Evolutionary conservation across 2,113 vertebrate species (phyloP).

Genomic region (Hippoglossus stenolepis): DNA sequence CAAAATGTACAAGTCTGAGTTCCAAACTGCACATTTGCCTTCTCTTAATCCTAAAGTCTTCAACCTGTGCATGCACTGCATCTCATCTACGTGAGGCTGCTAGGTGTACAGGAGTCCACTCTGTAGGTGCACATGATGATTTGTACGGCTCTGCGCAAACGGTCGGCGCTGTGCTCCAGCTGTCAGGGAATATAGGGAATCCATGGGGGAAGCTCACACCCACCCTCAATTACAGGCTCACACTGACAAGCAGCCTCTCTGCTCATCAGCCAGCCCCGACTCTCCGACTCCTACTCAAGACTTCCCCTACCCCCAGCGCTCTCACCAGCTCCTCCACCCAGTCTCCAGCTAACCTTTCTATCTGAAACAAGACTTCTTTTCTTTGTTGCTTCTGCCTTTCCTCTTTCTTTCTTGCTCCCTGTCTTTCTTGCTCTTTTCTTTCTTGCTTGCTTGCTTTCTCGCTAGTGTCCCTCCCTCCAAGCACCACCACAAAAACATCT

Average conservation of each 20-base stretch:
- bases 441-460: too few relatives aligned
- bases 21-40: not conserved
- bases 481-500: too few relatives aligned
- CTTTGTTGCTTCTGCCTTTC: not conserved
- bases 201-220: constrained; percentile 54
- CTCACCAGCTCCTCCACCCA: not conserved
- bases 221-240: constrained; percentile 70
- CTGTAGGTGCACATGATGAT: constrained; percentile 42
- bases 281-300: constrained; percentile 28
- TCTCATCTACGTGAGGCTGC: constrained; percentile 19
- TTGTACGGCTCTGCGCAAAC: constrained; percentile 35
- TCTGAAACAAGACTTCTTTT: not conserved
- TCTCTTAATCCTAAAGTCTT: not conserved
- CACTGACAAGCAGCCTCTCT: constrained; percentile 63
- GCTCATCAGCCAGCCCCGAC: constrained; percentile 52
- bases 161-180: constrained; percentile 45
- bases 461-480: too few relatives aligned
- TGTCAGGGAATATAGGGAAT: constrained; percentile 60
- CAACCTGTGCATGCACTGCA: not conserved
- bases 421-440: too few relatives aligned
- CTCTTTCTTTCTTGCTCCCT: too few relatives aligned
- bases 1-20: not conserved
- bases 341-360: constrained; percentile 10
- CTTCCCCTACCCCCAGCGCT: constrained; percentile 3
- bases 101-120: constrained; percentile 20